Evolutionary conservation across 2,797 vertebrate genomes (phyloP).

Genomic region (Cyclopterus lumpus): DNA sequence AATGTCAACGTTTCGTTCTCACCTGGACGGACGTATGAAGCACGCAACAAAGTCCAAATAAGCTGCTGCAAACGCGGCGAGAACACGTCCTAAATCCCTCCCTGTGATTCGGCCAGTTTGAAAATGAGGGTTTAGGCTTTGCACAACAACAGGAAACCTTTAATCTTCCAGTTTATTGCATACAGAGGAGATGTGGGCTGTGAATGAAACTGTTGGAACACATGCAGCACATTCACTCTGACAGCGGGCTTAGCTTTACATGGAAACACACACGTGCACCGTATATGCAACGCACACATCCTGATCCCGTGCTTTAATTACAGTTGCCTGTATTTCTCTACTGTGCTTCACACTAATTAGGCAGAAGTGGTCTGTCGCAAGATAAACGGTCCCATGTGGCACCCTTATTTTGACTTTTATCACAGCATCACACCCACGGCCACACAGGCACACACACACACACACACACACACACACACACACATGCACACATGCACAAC

Average conservation of each 20-base stretch:
- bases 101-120: slow-evolving; percentile 7
- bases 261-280: slow-evolving; percentile 34
- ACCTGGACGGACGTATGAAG: slow-evolving; percentile 34
- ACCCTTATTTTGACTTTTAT: slow-evolving; percentile 76
- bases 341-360: slow-evolving; percentile 82
- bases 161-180: slow-evolving; percentile 36
- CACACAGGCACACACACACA: background rate
- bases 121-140: slow-evolving; percentile 23
- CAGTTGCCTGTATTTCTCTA: slow-evolving; percentile 73
- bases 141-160: slow-evolving; percentile 30
- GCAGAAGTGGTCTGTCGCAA: slow-evolving; percentile 81
- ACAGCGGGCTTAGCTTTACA: slow-evolving; percentile 57
- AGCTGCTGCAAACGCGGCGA: background rate
- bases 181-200: slow-evolving; percentile 23
- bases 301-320: slow-evolving; percentile 69
- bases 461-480: background rate
- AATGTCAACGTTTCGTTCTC: background rate
- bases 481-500: background rate
- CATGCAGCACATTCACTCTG: slow-evolving; percentile 38
- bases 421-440: slow-evolving; percentile 47
- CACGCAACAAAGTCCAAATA: slow-evolving; percentile 6
- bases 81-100: slow-evolving; percentile 3
- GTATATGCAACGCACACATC: slow-evolving; percentile 60
- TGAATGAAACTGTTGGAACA: slow-evolving; percentile 28
- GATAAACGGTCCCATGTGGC: slow-evolving; percentile 85